Base-by-base conservation (phyloP, 2,113 vertebrate species). In the Australoheros scitulus region DNA sequence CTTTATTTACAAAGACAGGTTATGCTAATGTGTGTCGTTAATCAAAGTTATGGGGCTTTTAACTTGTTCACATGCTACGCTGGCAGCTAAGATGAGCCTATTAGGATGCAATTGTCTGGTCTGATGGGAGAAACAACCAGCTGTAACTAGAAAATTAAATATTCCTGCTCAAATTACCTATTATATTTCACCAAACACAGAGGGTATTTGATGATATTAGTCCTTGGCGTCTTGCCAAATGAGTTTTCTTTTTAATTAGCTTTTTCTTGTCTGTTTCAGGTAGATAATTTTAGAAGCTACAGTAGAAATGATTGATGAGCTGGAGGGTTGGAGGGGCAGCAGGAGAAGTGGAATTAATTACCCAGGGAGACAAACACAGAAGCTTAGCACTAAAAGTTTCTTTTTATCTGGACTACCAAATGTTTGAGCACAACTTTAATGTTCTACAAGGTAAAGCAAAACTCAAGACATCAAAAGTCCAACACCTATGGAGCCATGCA, bases 201-300 rank as follows among this genome's bases (percentile, higher is more conserved):
- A 52, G 57, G 58, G 11, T 29, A 77, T 55, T 72, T 32, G 24
- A n/a, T 72, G 47, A 72, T 55, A 72, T 72, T 72, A 55, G 26
- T 72, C 68, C 68, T 72, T n/a, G 68, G 47, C 52, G 68, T 18
- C 47, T 72, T 34, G 68, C 68, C 68, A 72, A 72, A 52, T 72
- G 17, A 13, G 17, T 72, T 55, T n/a, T 55, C 68, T 72, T 72
- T 72, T 72, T 55, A 55, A 72, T 72, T 72, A 72, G 68, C 26
- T n/a, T 50, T 72, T 72, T 72, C 68, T 72, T 55, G 68, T 55
- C 68, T 72, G 68, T 72, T 72, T 55, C 68, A 72, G 68, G 68
- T 55, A 72, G 68, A 72, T 55, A 72, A 72, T 72, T 55, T 72
- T 52, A 72, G 68, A 72, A 55, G 47, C 68, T 72, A 72, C 68